Base-by-base conservation (phyloP, 2,888 invertebrate genomes). In the Eupithecia exiguata region DNA sequence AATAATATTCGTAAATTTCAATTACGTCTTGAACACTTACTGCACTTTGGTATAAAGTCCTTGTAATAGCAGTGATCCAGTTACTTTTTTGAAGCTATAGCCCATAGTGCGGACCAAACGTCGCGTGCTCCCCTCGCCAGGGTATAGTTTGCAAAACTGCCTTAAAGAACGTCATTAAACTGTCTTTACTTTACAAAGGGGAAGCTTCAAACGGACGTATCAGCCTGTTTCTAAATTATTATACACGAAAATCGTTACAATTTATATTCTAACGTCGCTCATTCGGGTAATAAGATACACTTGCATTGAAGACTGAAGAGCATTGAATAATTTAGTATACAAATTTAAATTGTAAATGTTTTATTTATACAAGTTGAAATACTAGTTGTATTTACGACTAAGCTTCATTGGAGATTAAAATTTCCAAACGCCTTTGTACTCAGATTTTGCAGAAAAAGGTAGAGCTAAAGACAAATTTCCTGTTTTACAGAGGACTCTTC, bases 121-220 rank as follows among this genome's bases (percentile, higher is more conserved):
- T 75, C 72, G 70, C 53, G 72, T 70, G 61, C 66, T 69, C 70
- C 74, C 78, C 67, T 75, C 40, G 35, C 46, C 40, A 61, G 36
- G 58, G 53, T 58, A 63, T 71, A 72, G 58, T 76, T 74, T 62
- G 70, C 71, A 71, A 68, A 72, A 72, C 58, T 66, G 63, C 68
- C 68, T 78, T 71, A 36, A 78, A 75, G 70, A 79, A 68, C 76
- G 70, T 75, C 74, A 72, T 74, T 69, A 74, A 75, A 76, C 70
- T 74, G 72, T 70, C 63, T 73, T 53, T 74, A 68, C 62, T 74
- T 49, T 74, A 69, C 74, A 49, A 35, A 72, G 68, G 69, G 67
- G 43, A 70, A 67, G 62, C 35, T 53, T 62, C 46, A 68, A 68
- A 72, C 53, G 35, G 43, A 30, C 38, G 38, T 21, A 35, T 43